A percentile compares a stretch with the other conserved stretches of the same genome.
Evolutionary conservation across 2,888 invertebrate species (phyloP).

Genomic region (Gymnoscelis rufifasciata): DNA sequence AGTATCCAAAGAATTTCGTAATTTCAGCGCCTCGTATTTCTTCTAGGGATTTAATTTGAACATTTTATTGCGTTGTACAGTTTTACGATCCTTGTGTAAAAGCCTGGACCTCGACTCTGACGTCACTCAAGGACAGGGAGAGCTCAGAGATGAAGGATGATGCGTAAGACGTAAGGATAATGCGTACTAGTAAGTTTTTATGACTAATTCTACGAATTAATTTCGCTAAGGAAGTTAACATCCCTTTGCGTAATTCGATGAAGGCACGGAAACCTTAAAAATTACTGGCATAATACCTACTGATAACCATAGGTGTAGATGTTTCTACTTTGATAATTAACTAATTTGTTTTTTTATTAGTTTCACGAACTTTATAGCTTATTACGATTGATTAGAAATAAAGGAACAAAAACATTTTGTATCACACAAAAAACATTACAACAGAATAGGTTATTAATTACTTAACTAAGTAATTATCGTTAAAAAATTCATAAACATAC

Average conservation of each 20-base stretch:
- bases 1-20: conserved; percentile 2
- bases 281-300: neutral
- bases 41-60: conserved; percentile 15
- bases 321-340: too few relatives aligned
- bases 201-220: conserved; percentile 11
- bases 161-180: conserved; percentile 9
- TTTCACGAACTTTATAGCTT: too few relatives aligned
- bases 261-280: conserved; percentile 23
- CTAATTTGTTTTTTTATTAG: too few relatives aligned
- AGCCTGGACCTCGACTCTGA: conserved; percentile 20
- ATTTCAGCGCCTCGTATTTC: conserved; percentile 7
- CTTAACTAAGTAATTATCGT: too few relatives aligned
- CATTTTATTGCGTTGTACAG: conserved; percentile 16
- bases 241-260: conserved; percentile 31
- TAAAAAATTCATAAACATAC: too few relatives aligned
- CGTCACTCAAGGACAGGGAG: conserved; percentile 15
- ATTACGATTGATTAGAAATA: too few relatives aligned
- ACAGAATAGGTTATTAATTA: too few relatives aligned
- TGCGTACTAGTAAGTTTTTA: conserved; percentile 14
- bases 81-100: conserved; percentile 17
- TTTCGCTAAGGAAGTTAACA: conserved; percentile 33
- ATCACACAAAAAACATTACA: neutral
- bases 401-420: too few relatives aligned
- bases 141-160: conserved; percentile 10
- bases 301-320: too few relatives aligned